Evolutionary conservation across 1,140 invertebrate genomes (phyloP).

Genomic region (Ceratosolen fusciceps): DNA sequence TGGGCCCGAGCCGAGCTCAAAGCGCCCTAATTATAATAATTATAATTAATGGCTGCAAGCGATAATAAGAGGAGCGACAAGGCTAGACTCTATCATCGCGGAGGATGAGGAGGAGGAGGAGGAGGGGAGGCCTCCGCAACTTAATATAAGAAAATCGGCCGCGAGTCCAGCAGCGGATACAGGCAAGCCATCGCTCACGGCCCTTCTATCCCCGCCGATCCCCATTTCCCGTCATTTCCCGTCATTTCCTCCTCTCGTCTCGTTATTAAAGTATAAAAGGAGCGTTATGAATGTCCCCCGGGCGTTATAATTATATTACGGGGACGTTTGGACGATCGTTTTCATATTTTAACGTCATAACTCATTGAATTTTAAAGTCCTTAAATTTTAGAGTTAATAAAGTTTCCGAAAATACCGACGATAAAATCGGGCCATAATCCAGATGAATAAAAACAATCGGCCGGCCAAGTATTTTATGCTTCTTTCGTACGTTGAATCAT

Average conservation of each 20-base stretch:
- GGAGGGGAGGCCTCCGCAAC: too few species aligned
- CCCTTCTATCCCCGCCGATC: too few species aligned
- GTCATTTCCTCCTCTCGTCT: background rate
- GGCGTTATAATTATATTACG: conserved; percentile 6
- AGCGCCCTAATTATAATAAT: too few species aligned
- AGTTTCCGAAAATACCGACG: background rate
- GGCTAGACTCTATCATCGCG: too few species aligned
- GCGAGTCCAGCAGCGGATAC: conserved; percentile 2
- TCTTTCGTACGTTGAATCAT: background rate
- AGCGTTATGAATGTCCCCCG: background rate
- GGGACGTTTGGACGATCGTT: background rate
- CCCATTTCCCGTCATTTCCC: too few species aligned
- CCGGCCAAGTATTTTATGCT: background rate
- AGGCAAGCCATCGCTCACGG: too few species aligned
- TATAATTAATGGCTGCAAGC: too few species aligned
- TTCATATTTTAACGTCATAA: conserved; percentile 6
- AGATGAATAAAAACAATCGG: conserved; percentile 1
- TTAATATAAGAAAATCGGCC: conserved; percentile 43
- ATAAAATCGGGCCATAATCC: background rate
- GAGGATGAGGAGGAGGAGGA: too few species aligned
- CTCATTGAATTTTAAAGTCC: background rate
- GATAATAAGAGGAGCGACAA: too few species aligned
- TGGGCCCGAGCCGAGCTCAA: too few species aligned
- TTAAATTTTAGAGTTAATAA: background rate
- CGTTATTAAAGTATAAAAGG: background rate